phyloP scores from a whole-genome alignment of 2,888 invertebrate species.

The Amitus sp. region DNA sequence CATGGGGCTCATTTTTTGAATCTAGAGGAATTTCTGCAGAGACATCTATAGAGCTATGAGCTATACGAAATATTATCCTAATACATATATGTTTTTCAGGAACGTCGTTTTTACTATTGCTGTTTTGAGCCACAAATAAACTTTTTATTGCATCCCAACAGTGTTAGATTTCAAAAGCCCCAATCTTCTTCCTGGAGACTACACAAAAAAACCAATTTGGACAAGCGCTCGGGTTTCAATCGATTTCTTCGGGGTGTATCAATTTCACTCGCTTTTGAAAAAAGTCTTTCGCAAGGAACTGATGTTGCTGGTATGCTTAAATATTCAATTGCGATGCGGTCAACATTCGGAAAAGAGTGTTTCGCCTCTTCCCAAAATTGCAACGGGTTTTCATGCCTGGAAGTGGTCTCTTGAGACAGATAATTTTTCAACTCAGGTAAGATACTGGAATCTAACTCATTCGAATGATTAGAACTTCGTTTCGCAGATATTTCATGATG shows the following conservation, averaged over 20 bases:
- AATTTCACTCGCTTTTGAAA: not conserved
- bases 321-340: not conserved
- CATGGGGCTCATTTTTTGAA: too few species aligned
- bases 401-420: not conserved
- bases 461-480: not conserved
- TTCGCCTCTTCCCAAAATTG: not conserved
- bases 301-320: not conserved
- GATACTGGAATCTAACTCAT: too few species aligned
- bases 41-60: too few species aligned
- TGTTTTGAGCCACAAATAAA: too few species aligned
- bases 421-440: not conserved
- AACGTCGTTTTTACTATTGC: too few species aligned
- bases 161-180: not conserved
- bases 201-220: not conserved
- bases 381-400: not conserved
- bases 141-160: too few species aligned
- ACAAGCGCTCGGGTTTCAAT: not conserved
- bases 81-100: too few species aligned
- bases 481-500: not conserved
- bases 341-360: not conserved
- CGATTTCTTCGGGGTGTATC: not conserved
- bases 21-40: too few species aligned
- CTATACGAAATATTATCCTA: too few species aligned
- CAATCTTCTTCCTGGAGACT: not conserved
- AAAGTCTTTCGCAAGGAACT: not conserved